Conservation (phyloP, 2,888 invertebrate genomes). For the Yponomeuta evonymella region DNA sequence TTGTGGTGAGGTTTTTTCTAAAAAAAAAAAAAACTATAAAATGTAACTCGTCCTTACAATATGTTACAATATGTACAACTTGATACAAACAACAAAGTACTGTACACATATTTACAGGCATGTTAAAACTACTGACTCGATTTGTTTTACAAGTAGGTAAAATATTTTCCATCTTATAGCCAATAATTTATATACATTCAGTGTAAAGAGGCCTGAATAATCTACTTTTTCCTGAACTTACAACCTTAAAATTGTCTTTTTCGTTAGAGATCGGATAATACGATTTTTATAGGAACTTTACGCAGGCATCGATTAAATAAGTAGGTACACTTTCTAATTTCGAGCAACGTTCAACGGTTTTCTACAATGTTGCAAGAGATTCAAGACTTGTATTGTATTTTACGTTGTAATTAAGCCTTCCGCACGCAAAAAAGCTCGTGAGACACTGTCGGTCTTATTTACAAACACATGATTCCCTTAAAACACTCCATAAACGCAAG, state of each 20-base stretch:
- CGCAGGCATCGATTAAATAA: not conserved
- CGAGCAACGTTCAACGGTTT: not conserved
- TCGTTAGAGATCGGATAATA: slow-evolving; percentile 1
- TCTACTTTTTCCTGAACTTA: not conserved
- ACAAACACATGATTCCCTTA: no score
- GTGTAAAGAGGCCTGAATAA: not conserved
- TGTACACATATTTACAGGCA: slow-evolving; percentile 15
- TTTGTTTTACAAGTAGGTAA: slow-evolving; percentile 47
- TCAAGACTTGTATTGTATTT: not conserved
- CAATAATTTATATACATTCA: not conserved
- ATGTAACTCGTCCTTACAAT: slow-evolving; percentile 33
- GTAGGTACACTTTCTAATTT: not conserved
- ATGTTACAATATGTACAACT: slow-evolving; percentile 30
- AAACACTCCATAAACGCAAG: no score
- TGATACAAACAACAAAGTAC: slow-evolving; percentile 20
- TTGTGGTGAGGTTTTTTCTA: not conserved
- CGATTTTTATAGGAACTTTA: not conserved
- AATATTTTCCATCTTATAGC: slow-evolving; percentile 22
- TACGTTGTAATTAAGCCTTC: no score
- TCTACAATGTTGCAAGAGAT: not conserved
- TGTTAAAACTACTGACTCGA: slow-evolving; percentile 70
- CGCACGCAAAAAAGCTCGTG: no score
- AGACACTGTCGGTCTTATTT: no score
- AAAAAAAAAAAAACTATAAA: slow-evolving; percentile 19
- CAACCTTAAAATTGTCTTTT: not conserved